A percentile compares a stretch with the other conserved stretches of the same genome.
Conservation (phyloP, 2,888 invertebrate genomes). For the Amblyjoppa proteus region DNA sequence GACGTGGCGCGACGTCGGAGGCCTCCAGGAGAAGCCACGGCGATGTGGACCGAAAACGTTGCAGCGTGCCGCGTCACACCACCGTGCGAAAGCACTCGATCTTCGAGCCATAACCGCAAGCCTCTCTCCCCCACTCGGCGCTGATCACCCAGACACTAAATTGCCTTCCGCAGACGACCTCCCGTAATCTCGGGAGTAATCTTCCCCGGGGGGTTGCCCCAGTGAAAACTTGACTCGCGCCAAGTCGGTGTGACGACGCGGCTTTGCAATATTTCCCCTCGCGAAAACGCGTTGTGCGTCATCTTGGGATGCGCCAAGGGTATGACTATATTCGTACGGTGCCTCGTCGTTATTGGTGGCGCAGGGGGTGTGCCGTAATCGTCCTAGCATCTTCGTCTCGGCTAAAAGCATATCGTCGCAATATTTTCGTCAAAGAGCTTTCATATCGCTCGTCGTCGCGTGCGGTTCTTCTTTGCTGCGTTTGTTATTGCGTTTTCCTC, state of each 20-base stretch:
- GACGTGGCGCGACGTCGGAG: slow-evolving; percentile 50
- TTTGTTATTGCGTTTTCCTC: not conserved
- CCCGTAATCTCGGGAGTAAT: slow-evolving; percentile 69
- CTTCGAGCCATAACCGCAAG: slow-evolving; percentile 68
- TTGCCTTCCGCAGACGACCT: slow-evolving; percentile 67
- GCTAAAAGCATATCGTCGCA: not conserved
- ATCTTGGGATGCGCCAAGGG: not conserved
- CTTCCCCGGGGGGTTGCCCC: slow-evolving; percentile 49
- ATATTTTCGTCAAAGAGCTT: slow-evolving; percentile 2
- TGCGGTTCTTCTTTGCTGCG: not conserved
- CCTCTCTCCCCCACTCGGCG: slow-evolving; percentile 44
- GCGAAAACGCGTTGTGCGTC: slow-evolving; percentile 1
- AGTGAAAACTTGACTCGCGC: slow-evolving; percentile 54
- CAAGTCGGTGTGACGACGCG: slow-evolving; percentile 43
- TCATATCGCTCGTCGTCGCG: not conserved
- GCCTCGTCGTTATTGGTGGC: slow-evolving; percentile 5
- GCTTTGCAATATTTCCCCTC: slow-evolving; percentile 44
- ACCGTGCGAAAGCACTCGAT: slow-evolving; percentile 64
- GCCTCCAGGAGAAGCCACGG: slow-evolving; percentile 40
- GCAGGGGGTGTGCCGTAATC: not conserved
- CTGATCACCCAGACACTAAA: slow-evolving; percentile 72
- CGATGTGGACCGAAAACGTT: slow-evolving; percentile 59
- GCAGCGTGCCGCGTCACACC: slow-evolving; percentile 49
- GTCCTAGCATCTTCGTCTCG: not conserved
- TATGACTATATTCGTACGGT: slow-evolving; percentile 5